Conservation (phyloP, 2,113 vertebrate genomes). For the Notothenia coriiceps region DNA sequence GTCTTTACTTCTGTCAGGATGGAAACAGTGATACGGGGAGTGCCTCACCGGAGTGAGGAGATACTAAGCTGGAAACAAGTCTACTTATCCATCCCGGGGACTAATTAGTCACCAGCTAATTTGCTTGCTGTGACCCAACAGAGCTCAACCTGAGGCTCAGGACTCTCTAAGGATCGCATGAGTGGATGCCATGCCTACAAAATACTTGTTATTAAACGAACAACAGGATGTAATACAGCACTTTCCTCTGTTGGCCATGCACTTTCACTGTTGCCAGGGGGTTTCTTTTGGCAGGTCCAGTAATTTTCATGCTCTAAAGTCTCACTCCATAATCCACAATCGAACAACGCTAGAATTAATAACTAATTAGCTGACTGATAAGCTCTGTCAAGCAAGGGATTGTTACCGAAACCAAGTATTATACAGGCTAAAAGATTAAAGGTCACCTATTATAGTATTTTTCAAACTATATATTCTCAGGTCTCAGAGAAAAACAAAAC, state of each 20-base stretch:
- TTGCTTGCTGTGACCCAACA: constrained; percentile 22
- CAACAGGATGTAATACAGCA: constrained; percentile 35
- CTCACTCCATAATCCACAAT: constrained; percentile 5
- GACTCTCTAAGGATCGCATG: constrained; percentile 25
- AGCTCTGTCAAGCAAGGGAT: constrained; percentile 10
- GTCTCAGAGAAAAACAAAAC: no score
- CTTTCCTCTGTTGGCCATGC: constrained; percentile 43
- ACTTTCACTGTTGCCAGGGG: constrained; percentile 18
- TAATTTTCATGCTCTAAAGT: constrained; percentile 32
- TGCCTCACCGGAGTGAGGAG: constrained; percentile 37
- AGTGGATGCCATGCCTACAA: constrained; percentile 13
- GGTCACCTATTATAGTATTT: no score
- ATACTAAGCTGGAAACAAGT: constrained; percentile 29
- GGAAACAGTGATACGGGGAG: constrained; percentile 39
- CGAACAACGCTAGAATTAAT: constrained; percentile 33
- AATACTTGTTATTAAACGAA: constrained; percentile 37
- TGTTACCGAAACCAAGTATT: no score
- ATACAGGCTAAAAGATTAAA: no score
- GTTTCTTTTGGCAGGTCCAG: constrained; percentile 43
- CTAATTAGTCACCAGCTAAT: constrained; percentile 54
- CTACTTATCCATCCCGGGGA: constrained; percentile 35
- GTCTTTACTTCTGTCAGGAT: constrained; percentile 26
- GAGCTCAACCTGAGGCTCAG: constrained; percentile 42
- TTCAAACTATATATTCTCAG: no score
- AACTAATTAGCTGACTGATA: constrained; percentile 9